Conservation (phyloP, 2,888 invertebrate species). For the Drosophila anomelani region DNA sequence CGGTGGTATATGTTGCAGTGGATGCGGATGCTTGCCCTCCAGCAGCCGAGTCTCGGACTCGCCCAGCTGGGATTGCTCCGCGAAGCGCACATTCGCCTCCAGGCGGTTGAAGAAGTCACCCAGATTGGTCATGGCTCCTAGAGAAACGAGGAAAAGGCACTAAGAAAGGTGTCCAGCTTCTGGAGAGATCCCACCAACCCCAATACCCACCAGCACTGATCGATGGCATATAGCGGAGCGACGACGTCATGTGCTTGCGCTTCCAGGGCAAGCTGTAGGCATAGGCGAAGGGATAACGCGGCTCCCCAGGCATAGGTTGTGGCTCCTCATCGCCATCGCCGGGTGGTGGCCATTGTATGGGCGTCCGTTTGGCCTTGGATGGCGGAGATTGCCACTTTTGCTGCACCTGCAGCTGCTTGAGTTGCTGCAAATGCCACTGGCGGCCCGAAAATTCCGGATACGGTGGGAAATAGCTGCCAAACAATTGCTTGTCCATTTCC, state of each 20-base stretch:
- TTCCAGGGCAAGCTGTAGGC: constrained; percentile 51
- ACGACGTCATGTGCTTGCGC: constrained; percentile 49
- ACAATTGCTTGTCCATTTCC: constrained; percentile 60
- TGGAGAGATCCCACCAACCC: not conserved
- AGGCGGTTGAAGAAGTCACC: constrained; percentile 83
- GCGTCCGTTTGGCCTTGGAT: constrained; percentile 42
- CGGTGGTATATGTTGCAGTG: constrained; percentile 67
- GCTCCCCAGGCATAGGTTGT: constrained; percentile 7
- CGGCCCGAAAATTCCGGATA: constrained; percentile 48
- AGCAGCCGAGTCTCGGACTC: constrained; percentile 75
- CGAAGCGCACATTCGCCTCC: constrained; percentile 80
- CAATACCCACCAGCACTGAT: constrained; percentile 83
- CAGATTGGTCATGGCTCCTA: constrained; percentile 83
- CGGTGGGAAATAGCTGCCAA: constrained; percentile 47
- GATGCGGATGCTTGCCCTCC: constrained; percentile 79
- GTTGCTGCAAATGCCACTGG: constrained; percentile 39
- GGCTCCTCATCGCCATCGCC: not conserved
- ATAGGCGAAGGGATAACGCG: constrained; percentile 35
- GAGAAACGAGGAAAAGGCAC: constrained; percentile 43
- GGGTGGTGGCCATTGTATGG: constrained; percentile 34
- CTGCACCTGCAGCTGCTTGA: constrained; percentile 50
- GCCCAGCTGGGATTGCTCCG: constrained; percentile 77
- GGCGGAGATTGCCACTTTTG: constrained; percentile 73
- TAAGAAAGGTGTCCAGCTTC: constrained; percentile 7
- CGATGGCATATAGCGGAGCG: constrained; percentile 76